Conservation (phyloP, 2,113 vertebrate genomes). For the Podilymbus podiceps region DNA sequence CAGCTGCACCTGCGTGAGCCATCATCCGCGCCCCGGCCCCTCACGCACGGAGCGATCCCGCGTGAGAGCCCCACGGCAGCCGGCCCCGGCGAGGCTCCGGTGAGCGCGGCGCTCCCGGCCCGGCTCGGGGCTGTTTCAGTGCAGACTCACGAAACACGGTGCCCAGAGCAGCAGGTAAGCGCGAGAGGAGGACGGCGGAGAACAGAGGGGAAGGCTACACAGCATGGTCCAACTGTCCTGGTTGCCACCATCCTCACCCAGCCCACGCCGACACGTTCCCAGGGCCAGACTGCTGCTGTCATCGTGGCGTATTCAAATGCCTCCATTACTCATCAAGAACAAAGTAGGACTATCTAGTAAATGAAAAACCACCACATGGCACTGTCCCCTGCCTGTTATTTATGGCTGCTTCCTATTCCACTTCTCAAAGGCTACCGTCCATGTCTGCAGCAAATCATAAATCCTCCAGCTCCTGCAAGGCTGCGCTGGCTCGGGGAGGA, state of each 20-base stretch:
- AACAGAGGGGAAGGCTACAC: neutral
- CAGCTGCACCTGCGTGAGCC: neutral
- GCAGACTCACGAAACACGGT: neutral
- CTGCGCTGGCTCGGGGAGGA: neutral
- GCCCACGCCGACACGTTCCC: constrained; percentile 36
- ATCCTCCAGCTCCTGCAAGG: neutral
- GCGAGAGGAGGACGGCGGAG: neutral
- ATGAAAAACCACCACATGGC: constrained; percentile 25
- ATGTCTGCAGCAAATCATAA: neutral
- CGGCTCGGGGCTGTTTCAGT: neutral
- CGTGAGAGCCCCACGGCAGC: neutral
- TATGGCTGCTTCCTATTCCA: constrained; percentile 24
- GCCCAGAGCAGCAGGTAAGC: neutral
- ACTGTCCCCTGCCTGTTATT: constrained; percentile 18
- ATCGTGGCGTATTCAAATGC: constrained; percentile 9
- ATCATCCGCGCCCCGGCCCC: neutral
- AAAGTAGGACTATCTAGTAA: constrained; percentile 22
- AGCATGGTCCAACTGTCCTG: neutral
- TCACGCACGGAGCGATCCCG: neutral
- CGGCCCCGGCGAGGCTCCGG: neutral
- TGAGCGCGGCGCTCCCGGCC: neutral
- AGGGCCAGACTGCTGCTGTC: constrained; percentile 45
- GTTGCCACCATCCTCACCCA: constrained; percentile 21
- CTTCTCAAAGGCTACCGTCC: constrained; percentile 25
- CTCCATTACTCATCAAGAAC: constrained; percentile 56